These are phyloP conservation scores for Quadroppia sp. DNA, from an alignment of 2,888 invertebrate genomes.

Conservation along the genomic window DNA sequence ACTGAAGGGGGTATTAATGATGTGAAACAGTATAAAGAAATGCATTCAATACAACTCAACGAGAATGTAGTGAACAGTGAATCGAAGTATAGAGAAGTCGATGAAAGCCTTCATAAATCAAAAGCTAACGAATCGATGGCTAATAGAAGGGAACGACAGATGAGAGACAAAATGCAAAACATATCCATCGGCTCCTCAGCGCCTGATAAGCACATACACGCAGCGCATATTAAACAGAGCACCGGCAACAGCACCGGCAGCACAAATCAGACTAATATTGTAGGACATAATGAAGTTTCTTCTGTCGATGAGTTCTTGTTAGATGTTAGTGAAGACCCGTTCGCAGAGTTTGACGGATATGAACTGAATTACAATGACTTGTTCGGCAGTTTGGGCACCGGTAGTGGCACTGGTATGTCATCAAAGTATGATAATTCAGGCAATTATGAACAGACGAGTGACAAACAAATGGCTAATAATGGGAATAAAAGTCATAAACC, in stretches of 20 bases:
- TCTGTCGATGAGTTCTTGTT: constrained; percentile 6
- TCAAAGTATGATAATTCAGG: constrained; percentile 22
- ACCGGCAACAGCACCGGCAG: constrained; percentile 4
- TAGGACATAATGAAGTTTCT: constrained; percentile 33
- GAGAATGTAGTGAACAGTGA: background rate
- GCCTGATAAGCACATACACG: background rate
- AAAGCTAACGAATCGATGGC: background rate
- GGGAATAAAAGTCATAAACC: background rate
- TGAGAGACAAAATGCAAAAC: constrained; percentile 27
- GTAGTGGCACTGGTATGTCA: background rate
- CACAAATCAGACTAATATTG: background rate
- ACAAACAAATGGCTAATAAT: constrained; percentile 23
- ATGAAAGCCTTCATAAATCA: constrained; percentile 8
- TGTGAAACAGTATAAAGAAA: constrained; percentile 32
- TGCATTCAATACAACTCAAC: constrained; percentile 20
- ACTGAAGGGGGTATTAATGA: constrained; percentile 37
- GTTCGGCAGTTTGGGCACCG: constrained; percentile 8
- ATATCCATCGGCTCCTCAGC: background rate
- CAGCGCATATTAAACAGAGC: constrained; percentile 19
- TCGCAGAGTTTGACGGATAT: constrained; percentile 27
- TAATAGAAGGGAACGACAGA: background rate
- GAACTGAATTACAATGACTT: constrained; percentile 32
- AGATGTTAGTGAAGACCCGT: constrained; percentile 30
- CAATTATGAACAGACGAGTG: constrained; percentile 12
- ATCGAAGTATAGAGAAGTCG: background rate